Conservation (phyloP, 1,140 invertebrate genomes). For the Drosophila pruinosa region DNA sequence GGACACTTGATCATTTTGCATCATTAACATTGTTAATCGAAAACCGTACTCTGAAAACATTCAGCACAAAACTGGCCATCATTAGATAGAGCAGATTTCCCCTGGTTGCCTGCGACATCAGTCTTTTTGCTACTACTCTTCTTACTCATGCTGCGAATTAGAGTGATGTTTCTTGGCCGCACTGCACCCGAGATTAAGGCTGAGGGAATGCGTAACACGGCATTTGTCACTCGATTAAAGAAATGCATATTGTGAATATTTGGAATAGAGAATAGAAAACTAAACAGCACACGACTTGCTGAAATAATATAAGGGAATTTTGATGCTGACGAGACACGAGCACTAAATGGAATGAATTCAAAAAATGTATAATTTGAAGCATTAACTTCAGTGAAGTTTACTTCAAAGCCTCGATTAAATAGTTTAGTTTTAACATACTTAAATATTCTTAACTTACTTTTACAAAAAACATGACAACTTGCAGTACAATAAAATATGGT, state of each 20-base stretch:
- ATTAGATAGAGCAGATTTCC: neutral
- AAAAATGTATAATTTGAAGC: neutral
- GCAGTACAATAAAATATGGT: too few relatives aligned
- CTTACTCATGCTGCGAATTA: slow-evolving; percentile 22
- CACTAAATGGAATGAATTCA: neutral
- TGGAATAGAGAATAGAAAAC: neutral
- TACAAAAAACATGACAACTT: too few relatives aligned
- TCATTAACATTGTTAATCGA: neutral
- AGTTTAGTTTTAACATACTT: too few relatives aligned
- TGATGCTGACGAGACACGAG: neutral
- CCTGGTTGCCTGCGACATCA: slow-evolving; percentile 5
- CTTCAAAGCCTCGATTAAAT: slow-evolving; percentile 1
- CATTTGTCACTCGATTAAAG: neutral
- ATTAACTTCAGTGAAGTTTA: neutral
- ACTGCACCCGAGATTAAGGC: neutral
- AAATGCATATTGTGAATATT: slow-evolving; percentile 1
- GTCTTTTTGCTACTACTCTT: neutral
- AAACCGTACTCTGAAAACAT: slow-evolving; percentile 45
- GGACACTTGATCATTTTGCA: neutral
- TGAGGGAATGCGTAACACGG: neutral
- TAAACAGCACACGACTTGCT: neutral
- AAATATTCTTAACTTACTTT: too few relatives aligned
- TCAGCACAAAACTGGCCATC: slow-evolving; percentile 21
- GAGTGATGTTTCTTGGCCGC: neutral
- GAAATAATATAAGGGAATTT: neutral